phyloP scores from a whole-genome alignment of 2,888 invertebrate genomes.

The Drosophila multiciliata region DNA sequence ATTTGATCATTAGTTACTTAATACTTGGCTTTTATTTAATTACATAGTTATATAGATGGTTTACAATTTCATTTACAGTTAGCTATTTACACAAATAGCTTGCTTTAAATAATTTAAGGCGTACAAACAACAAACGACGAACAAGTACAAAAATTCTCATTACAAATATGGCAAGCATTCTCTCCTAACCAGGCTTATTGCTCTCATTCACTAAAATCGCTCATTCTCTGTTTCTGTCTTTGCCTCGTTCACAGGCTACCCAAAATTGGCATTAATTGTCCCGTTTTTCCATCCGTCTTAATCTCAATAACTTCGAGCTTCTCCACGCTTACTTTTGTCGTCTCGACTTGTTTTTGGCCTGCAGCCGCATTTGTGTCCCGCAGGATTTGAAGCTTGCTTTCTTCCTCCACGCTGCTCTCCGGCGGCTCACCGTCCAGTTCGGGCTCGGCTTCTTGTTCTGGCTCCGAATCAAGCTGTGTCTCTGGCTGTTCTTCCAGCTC shows the following conservation, averaged over 20 bases:
- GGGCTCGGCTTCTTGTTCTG: constrained; percentile 24
- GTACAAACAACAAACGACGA: constrained; percentile 35
- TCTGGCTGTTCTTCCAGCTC: constrained; percentile 18
- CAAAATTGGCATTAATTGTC: constrained; percentile 81
- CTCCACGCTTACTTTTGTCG: constrained; percentile 83
- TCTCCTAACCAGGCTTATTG: constrained; percentile 17
- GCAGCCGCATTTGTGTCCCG: constrained; percentile 52
- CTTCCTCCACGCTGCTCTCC: constrained; percentile 42
- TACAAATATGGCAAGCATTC: constrained; percentile 73
- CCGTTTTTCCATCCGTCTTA: constrained; percentile 83
- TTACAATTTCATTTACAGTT: constrained; percentile 56
- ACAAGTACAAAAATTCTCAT: constrained; percentile 56
- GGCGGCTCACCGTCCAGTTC: constrained; percentile 9
- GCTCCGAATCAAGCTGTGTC: constrained; percentile 7
- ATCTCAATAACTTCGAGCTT: constrained; percentile 85
- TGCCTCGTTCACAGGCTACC: constrained; percentile 38
- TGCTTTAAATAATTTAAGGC: constrained; percentile 70
- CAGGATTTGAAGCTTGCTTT: constrained; percentile 55
- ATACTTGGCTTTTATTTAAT: constrained; percentile 65
- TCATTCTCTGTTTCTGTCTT: constrained; percentile 4
- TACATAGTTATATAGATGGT: constrained; percentile 44
- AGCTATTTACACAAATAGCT: constrained; percentile 73
- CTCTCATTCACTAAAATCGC: constrained; percentile 23
- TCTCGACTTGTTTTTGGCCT: constrained; percentile 43
- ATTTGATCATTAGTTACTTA: constrained; percentile 37